Evolutionary conservation across 2,113 vertebrate genomes (phyloP).

Genomic region (Hippocampus zosterae): DNA sequence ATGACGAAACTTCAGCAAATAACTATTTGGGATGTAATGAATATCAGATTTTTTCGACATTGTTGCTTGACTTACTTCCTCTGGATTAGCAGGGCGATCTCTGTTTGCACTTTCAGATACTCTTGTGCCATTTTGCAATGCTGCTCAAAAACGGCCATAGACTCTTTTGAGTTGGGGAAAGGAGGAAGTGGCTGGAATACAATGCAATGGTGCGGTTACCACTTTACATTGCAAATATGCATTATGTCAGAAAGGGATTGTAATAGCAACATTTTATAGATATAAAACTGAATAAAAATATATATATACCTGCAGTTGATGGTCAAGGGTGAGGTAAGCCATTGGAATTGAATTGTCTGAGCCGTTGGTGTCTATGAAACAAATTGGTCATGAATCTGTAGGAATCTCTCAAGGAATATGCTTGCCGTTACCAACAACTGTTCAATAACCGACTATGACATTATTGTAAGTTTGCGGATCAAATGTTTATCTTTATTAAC

Average conservation of each 20-base stretch:
- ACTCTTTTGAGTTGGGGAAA: slow-evolving; percentile 99
- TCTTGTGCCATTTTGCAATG: slow-evolving; percentile 99
- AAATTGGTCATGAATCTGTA: background rate
- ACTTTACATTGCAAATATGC: background rate
- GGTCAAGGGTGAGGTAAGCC: slow-evolving; percentile 98
- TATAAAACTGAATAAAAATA: too few relatives aligned
- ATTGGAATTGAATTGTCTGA: slow-evolving; percentile 99
- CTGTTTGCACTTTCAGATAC: slow-evolving; percentile 98
- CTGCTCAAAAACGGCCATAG: slow-evolving; percentile 99
- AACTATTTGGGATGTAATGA: too few relatives aligned
- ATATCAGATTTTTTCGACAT: background rate
- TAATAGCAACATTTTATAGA: too few relatives aligned
- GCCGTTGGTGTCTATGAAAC: slow-evolving; percentile 85
- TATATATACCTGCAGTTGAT: slow-evolving; percentile 88
- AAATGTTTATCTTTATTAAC: slow-evolving; percentile 1
- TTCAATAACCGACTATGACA: background rate
- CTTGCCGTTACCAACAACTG: too few relatives aligned
- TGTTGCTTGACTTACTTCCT: slow-evolving; percentile 82
- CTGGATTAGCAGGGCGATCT: slow-evolving; percentile 95
- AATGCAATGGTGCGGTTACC: slow-evolving; percentile 53
- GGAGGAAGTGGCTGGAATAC: slow-evolving; percentile 91
- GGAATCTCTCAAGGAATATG: too few relatives aligned
- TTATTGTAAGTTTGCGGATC: background rate
- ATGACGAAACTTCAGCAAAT: too few relatives aligned
- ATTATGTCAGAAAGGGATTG: too few relatives aligned